These are phyloP conservation scores for Hypomesus transpacificus DNA, from an alignment of 2,113 vertebrate species.

Conservation along the genomic window DNA sequence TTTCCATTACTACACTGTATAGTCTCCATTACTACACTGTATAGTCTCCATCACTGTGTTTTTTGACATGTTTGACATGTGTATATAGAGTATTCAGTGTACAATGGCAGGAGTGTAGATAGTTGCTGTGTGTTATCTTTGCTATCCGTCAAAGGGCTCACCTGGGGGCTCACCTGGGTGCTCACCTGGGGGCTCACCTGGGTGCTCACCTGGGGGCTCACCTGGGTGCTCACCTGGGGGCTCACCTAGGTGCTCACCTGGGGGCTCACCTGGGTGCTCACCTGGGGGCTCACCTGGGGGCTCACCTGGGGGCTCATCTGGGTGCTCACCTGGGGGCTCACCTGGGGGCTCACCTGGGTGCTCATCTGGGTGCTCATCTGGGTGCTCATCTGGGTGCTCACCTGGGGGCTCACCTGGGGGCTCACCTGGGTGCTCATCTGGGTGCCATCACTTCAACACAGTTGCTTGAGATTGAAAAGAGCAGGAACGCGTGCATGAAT, in stretches of 20 bases:
- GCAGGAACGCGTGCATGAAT: neutral
- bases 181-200: too few relatives aligned
- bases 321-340: too few relatives aligned
- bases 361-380: too few relatives aligned
- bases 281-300: too few relatives aligned
- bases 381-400: too few relatives aligned
- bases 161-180: neutral
- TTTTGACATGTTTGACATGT: constrained; percentile 36
- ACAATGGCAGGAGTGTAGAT: constrained; percentile 30
- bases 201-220: too few relatives aligned
- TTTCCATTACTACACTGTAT: constrained; percentile 57
- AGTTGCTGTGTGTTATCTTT: constrained; percentile 16
- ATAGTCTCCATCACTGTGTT: constrained; percentile 50
- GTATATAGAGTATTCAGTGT: constrained; percentile 41
- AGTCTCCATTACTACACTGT: constrained; percentile 60
- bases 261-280: too few relatives aligned
- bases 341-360: too few relatives aligned
- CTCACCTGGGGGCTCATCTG: too few relatives aligned
- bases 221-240: too few relatives aligned
- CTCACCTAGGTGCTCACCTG: too few relatives aligned
- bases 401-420: too few relatives aligned
- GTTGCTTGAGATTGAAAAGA: constrained; percentile 27
- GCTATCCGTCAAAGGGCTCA: neutral
- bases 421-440: neutral
- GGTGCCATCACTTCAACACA: constrained; percentile 32